These are phyloP conservation scores for Eilema depressum DNA, from an alignment of 2,888 invertebrate species.

Conservation along the genomic window DNA sequence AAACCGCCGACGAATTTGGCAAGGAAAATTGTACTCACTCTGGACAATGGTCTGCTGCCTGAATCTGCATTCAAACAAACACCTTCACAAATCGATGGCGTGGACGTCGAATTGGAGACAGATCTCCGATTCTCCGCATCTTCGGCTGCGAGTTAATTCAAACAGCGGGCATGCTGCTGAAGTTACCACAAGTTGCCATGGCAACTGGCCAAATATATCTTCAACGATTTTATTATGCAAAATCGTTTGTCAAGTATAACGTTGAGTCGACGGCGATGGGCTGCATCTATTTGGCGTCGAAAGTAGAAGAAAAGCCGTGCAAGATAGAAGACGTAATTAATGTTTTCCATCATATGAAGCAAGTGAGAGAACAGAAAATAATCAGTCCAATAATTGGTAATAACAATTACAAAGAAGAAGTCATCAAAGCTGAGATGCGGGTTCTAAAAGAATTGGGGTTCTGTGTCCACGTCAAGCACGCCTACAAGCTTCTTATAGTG, in stretches of 20 bases:
- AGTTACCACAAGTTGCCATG: constrained; percentile 99
- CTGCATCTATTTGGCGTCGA: constrained; percentile 98
- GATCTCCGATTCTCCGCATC: constrained; percentile 97
- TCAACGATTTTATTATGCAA: constrained; percentile 99
- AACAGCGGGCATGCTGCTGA: constrained; percentile 98
- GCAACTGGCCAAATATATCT: constrained; percentile 99
- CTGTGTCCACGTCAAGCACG: constrained; percentile 99
- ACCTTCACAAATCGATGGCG: constrained; percentile 96
- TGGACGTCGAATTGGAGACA: constrained; percentile 95
- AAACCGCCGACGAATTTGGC: constrained; percentile 89
- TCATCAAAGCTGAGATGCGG: constrained; percentile 98
- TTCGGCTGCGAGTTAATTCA: constrained; percentile 99
- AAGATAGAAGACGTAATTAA: constrained; percentile 98
- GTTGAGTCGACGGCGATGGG: constrained; percentile 99
- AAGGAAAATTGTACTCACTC: constrained; percentile 94
- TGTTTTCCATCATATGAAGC: constrained; percentile 98
- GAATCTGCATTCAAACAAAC: constrained; percentile 95
- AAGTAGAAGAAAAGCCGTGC: constrained; percentile 99
- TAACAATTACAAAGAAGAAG: constrained; percentile 96
- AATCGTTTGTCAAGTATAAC: constrained; percentile 98
- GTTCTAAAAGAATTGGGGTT: constrained; percentile 99
- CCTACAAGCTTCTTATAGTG: constrained; percentile 99
- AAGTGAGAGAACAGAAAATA: constrained; percentile 95
- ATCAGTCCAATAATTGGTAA: constrained; percentile 96
- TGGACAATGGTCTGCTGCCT: constrained; percentile 97